These are phyloP conservation scores for Drosophila miranda DNA, from an alignment of 1,140 invertebrate species.

Conservation along the genomic window DNA sequence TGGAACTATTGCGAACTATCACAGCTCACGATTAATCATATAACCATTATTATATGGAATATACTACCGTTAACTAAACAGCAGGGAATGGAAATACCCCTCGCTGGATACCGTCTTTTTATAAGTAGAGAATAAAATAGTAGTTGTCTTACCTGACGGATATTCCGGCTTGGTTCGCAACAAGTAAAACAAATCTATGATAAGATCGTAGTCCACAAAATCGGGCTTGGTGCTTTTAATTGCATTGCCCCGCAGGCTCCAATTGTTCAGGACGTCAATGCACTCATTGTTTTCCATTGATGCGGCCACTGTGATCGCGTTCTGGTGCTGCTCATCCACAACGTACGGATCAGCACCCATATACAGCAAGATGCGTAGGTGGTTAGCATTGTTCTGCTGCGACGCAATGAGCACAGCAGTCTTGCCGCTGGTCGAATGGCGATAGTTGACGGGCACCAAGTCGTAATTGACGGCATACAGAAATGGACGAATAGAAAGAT, in stretches of 20 bases:
- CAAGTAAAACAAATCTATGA: slow-evolving; percentile 64
- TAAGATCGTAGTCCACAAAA: slow-evolving; percentile 56
- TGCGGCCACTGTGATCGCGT: slow-evolving; percentile 87
- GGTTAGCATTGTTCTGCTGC: slow-evolving; percentile 85
- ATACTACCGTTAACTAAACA: not conserved
- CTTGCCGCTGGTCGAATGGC: slow-evolving; percentile 87
- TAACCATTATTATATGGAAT: not conserved
- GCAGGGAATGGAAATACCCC: not conserved
- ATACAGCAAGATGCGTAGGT: slow-evolving; percentile 86
- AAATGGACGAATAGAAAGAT: slow-evolving; percentile 85
- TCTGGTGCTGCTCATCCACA: slow-evolving; percentile 86
- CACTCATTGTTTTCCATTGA: slow-evolving; percentile 49
- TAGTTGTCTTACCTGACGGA: slow-evolving; percentile 34
- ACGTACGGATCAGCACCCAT: slow-evolving; percentile 87
- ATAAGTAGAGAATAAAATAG: no score
- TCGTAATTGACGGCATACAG: slow-evolving; percentile 87
- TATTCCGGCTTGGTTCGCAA: slow-evolving; percentile 45
- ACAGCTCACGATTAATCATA: not conserved
- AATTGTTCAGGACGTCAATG: slow-evolving; percentile 55
- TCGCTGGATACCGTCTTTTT: no score
- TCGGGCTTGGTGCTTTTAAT: slow-evolving; percentile 42
- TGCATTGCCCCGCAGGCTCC: slow-evolving; percentile 36
- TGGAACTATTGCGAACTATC: no score
- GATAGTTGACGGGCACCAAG: slow-evolving; percentile 86
- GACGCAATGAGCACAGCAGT: slow-evolving; percentile 89